Conservation (phyloP, 2,888 invertebrate species). For the Lypha dubia region DNA sequence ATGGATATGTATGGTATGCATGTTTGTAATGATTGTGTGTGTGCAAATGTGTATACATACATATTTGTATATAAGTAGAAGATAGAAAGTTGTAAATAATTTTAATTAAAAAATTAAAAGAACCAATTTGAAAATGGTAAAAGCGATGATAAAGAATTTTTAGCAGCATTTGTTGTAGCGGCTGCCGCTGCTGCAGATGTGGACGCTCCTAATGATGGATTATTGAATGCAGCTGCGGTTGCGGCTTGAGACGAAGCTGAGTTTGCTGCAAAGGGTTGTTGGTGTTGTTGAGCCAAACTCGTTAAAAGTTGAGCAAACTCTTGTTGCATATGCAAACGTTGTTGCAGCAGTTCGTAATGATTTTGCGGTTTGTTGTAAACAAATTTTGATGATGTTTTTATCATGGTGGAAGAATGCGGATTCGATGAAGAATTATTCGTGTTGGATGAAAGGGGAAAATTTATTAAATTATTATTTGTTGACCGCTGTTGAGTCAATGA, state of each 20-base stretch:
- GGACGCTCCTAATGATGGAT: constrained; percentile 53
- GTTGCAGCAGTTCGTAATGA: constrained; percentile 79
- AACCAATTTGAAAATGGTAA: constrained; percentile 75
- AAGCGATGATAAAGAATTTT: constrained; percentile 72
- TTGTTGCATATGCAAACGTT: constrained; percentile 80
- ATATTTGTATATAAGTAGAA: too few species aligned
- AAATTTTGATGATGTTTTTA: constrained; percentile 80
- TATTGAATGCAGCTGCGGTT: constrained; percentile 65
- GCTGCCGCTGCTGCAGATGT: constrained; percentile 69
- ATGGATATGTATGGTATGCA: not conserved
- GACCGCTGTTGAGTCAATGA: constrained; percentile 66
- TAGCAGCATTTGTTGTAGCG: constrained; percentile 61
- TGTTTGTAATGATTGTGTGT: not conserved
- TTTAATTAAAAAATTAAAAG: constrained; percentile 67
- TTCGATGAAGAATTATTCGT: constrained; percentile 50
- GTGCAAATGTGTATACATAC: not conserved
- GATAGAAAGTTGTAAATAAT: not conserved
- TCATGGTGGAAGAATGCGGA: constrained; percentile 67
- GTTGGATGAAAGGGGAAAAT: constrained; percentile 61
- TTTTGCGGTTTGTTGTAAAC: constrained; percentile 81
- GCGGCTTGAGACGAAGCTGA: constrained; percentile 66
- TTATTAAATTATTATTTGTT: constrained; percentile 53
- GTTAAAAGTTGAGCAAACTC: constrained; percentile 80
- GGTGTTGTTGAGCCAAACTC: constrained; percentile 76
- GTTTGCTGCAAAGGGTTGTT: constrained; percentile 63